Percentiles rank a stretch among this genome's conserved stretches.
Evolutionary conservation across 2,888 invertebrate genomes (phyloP).

Genomic region (Eristalis arbustorum): DNA sequence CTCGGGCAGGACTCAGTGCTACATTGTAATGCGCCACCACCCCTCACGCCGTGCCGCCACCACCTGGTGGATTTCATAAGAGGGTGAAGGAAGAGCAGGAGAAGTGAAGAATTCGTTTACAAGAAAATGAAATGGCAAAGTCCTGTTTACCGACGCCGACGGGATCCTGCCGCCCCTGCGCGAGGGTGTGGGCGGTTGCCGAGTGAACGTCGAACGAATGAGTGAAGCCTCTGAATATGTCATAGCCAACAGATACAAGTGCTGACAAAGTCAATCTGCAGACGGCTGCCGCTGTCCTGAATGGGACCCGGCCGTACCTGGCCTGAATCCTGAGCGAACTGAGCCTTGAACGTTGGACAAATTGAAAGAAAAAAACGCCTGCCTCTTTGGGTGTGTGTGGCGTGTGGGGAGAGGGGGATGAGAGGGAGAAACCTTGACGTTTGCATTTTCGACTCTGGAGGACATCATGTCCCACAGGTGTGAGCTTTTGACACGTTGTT

Average conservation of each 20-base stretch:
- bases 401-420: no score
- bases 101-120: slow-evolving; percentile 36
- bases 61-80: slow-evolving; percentile 17
- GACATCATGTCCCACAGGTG: slow-evolving; percentile 38
- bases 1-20: not conserved
- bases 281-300: slow-evolving; percentile 2
- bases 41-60: not conserved
- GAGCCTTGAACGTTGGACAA: slow-evolving; percentile 40
- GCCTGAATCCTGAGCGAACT: not conserved
- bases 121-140: slow-evolving; percentile 38
- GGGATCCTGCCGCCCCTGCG: slow-evolving; percentile 4
- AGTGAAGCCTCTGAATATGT: slow-evolving; percentile 40
- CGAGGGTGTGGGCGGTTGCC: not conserved
- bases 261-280: slow-evolving; percentile 26
- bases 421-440: not conserved
- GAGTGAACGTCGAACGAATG: slow-evolving; percentile 36
- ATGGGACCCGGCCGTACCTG: not conserved
- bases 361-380: slow-evolving; percentile 45
- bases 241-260: slow-evolving; percentile 39
- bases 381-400: not conserved
- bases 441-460: not conserved
- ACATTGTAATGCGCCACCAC: slow-evolving; percentile 15
- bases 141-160: slow-evolving; percentile 44
- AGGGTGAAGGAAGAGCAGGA: not conserved
- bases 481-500: slow-evolving; percentile 39